phyloP scores from a whole-genome alignment of 2,113 vertebrate species.

The Propithecus coquereli region DNA sequence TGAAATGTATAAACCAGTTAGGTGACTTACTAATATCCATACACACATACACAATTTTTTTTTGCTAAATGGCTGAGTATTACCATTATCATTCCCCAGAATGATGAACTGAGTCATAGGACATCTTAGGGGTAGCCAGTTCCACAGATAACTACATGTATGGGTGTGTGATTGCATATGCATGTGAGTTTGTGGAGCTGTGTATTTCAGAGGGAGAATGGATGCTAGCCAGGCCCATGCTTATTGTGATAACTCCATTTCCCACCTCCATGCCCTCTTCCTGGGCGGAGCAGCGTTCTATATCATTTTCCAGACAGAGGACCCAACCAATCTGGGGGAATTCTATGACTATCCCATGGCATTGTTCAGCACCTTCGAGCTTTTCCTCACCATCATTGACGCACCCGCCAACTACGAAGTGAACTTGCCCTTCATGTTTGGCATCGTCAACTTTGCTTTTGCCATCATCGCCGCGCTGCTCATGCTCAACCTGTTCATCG shows the following conservation, averaged over 20 bases:
- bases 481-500: slow-evolving; percentile 94
- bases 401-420: slow-evolving; percentile 91
- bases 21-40: neutral
- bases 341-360: slow-evolving; percentile 91
- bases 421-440: slow-evolving; percentile 88
- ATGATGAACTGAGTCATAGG: neutral
- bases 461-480: slow-evolving; percentile 91
- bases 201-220: neutral
- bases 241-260: slow-evolving; percentile 14
- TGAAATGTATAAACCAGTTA: neutral
- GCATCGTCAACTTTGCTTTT: slow-evolving; percentile 87
- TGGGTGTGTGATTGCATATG: neutral
- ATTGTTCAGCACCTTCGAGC: slow-evolving; percentile 92
- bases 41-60: neutral
- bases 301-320: slow-evolving; percentile 94
- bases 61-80: neutral
- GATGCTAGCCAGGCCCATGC: neutral
- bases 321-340: slow-evolving; percentile 82
- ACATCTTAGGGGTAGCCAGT: neutral
- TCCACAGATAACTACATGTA: neutral
- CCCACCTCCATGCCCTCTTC: neutral
- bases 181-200: neutral
- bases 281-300: slow-evolving; percentile 86
- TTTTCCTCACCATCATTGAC: slow-evolving; percentile 93
- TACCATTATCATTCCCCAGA: neutral